Base-by-base conservation (phyloP, 2,797 vertebrate genomes). In the Sebastes minor region DNA sequence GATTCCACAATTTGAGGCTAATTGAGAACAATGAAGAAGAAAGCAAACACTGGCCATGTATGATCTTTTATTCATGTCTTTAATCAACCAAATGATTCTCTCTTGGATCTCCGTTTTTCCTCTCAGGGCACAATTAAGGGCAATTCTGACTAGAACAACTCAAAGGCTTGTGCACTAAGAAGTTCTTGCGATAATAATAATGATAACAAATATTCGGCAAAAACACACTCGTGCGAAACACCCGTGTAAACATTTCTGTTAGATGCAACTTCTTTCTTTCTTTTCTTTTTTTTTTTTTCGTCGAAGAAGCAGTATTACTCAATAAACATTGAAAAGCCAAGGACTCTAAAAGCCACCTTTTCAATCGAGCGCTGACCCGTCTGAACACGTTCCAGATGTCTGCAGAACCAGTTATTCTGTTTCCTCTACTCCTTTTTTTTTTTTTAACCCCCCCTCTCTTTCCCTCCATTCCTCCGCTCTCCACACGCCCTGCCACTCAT, bases 11-110 rank as follows among this genome's bases (percentile, higher is more conserved):
- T 91, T 93, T 94, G 90, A 93, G 82, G 83, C 91, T 93, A 93
- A 95, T 94, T 93, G 91, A 93, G 85, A 93, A 94, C 91, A 94
- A 95, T 90, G 86, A 93, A 92, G 92, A 90, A 91, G 81, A 89
- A 89, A 80, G 86, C 78, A 74, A 84, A 89, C 77, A 78, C 55
- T 78, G 72, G 23, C n/a, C 30, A 38, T 62, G 76, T 90, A 3
- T 93, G 90, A 94, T 93, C 85, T 92, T 94, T 94, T 91, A 94
- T 95, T 95, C 85, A 93, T 85, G 86, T 85, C 73, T 82, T 65
- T 90, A 93, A 91, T 94, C 85, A 89, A 62, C 55, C 86, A 85
- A 89, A 91, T 88, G 53, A 90, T 92, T 92, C 78, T 90, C 79
- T 82, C 83, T 84, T 80, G 28, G 81, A 90, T 74, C 63, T 67